A percentile compares a stretch with the other conserved stretches of the same genome.
These are phyloP conservation scores for Brachionus manjavacas DNA, from an alignment of 1,140 invertebrate genomes.

Conservation along the genomic window DNA sequence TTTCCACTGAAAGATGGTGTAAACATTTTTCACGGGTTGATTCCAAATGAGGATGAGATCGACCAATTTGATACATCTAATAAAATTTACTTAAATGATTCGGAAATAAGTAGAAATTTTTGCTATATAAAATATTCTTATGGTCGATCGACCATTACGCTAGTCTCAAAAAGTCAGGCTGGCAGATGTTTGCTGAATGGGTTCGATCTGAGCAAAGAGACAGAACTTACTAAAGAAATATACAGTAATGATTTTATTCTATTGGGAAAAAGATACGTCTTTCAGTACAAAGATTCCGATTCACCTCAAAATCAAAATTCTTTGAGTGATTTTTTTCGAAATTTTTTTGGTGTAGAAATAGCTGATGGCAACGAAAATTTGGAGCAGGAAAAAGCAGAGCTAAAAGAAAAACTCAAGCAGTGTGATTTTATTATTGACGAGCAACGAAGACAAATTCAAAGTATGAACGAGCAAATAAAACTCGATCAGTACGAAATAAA, in stretches of 20 bases:
- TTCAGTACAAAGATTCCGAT: conserved; percentile 10
- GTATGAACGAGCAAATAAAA: conserved; percentile 18
- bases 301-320: neutral
- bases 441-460: conserved; percentile 35
- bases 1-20: neutral
- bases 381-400: neutral
- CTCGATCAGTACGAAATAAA: neutral
- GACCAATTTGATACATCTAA: neutral
- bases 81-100: neutral
- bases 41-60: neutral
- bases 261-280: neutral
- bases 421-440: neutral
- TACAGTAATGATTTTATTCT: neutral
- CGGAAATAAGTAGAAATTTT: neutral
- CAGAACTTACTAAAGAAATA: neutral
- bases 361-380: neutral
- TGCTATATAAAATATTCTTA: neutral
- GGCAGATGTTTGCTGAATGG: neutral
- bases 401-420: neutral
- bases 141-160: neutral
- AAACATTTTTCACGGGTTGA: neutral
- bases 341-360: neutral
- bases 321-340: neutral
- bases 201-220: neutral
- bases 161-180: neutral